Conservation (phyloP, 2,113 vertebrate genomes). For the Epinephelus moara region DNA sequence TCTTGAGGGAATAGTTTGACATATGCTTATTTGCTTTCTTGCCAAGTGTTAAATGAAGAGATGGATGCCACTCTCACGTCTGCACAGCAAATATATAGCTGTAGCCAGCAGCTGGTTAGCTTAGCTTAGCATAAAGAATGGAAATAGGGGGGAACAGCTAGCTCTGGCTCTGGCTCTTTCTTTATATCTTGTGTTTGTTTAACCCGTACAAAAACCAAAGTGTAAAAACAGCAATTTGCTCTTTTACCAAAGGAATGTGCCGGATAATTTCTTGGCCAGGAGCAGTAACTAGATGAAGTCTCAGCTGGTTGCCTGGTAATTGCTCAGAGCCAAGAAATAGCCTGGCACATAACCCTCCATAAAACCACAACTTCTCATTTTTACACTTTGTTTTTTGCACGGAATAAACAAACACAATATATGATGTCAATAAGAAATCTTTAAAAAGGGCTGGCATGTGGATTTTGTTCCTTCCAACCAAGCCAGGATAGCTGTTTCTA, state of each 20-base stretch:
- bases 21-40: background rate
- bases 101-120: background rate
- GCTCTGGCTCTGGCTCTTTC: background rate
- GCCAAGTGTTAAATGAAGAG: background rate
- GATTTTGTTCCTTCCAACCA: background rate
- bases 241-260: background rate
- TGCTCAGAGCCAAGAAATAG: conserved; percentile 1
- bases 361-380: background rate
- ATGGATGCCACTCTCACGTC: background rate
- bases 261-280: background rate
- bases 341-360: background rate
- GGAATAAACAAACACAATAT: background rate
- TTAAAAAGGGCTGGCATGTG: background rate
- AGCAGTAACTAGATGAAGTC: background rate
- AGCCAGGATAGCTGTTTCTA: background rate
- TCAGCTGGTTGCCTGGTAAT: background rate
- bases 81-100: background rate
- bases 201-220: background rate
- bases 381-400: background rate
- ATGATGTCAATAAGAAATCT: background rate
- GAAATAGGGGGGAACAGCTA: background rate
- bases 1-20: background rate
- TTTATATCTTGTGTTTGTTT: background rate
- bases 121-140: conserved; percentile 1
- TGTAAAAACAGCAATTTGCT: background rate